A percentile compares a stretch with the other conserved stretches of the same genome.
Conservation (phyloP, 2,888 invertebrate genomes). For the Sminthurinus aureus region DNA sequence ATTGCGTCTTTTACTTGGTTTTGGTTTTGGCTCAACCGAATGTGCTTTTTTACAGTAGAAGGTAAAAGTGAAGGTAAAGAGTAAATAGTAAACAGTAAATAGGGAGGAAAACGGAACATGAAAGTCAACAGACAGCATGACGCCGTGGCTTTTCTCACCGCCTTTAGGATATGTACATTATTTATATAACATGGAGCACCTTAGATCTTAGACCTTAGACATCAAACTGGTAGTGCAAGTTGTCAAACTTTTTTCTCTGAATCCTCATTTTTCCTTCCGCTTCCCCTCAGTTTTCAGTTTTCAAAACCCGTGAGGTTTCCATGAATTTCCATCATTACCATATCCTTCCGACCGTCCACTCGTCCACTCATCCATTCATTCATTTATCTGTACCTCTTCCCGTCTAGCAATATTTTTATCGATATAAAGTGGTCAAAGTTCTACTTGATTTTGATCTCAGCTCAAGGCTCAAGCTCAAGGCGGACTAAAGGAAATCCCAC, state of each 20-base stretch:
- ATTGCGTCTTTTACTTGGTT: constrained; percentile 17
- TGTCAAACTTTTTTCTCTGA: constrained; percentile 15
- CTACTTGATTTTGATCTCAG: background rate
- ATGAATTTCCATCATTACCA: too few relatives aligned
- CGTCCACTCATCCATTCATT: too few relatives aligned
- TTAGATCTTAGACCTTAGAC: background rate
- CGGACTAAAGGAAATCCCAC: too few relatives aligned
- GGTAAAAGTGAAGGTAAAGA: constrained; percentile 38
- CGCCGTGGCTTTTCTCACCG: constrained; percentile 35
- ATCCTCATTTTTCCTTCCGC: constrained; percentile 3
- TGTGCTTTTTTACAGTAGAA: too few relatives aligned
- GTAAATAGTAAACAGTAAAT: constrained; percentile 24
- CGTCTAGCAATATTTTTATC: too few relatives aligned
- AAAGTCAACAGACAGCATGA: constrained; percentile 35
- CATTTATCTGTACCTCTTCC: too few relatives aligned
- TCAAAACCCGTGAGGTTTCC: too few relatives aligned
- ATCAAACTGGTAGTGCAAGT: constrained; percentile 16
- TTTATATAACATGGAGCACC: background rate
- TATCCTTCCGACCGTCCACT: too few relatives aligned
- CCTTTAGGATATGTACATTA: constrained; percentile 17
- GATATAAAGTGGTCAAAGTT: background rate
- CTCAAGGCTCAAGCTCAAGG: too few relatives aligned
- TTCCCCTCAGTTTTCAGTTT: too few relatives aligned
- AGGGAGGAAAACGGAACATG: background rate
- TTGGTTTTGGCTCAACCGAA: too few relatives aligned